These are phyloP conservation scores for Hippocampus kuda DNA, from an alignment of 2,797 vertebrate genomes.

Conservation along the genomic window DNA sequence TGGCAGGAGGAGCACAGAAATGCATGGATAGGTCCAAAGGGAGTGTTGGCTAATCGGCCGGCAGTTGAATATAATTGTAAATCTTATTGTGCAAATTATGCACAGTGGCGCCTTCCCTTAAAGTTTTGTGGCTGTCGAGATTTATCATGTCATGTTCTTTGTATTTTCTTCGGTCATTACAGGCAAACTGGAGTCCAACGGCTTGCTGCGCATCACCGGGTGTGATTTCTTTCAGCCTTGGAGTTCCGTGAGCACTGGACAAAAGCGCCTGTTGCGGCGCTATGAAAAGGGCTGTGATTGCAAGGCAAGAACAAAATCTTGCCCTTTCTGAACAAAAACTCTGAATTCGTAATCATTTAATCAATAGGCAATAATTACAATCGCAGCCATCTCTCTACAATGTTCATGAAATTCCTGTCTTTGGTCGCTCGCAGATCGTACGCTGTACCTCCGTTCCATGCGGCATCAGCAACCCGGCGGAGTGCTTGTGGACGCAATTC, in stretches of 20 bases:
- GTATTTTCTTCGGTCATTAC: background rate
- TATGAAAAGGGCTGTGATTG: constrained; percentile 90
- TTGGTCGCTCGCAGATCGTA: constrained; percentile 66
- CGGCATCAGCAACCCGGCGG: constrained; percentile 69
- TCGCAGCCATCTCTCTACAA: background rate
- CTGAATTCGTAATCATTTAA: too few relatives aligned
- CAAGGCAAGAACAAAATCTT: constrained; percentile 67
- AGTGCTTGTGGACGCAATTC: constrained; percentile 97
- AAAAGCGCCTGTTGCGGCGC: constrained; percentile 81
- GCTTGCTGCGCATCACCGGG: constrained; percentile 79
- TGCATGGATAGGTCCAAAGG: too few relatives aligned
- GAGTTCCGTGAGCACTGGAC: constrained; percentile 76
- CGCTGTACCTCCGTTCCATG: constrained; percentile 82
- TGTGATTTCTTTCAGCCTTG: constrained; percentile 86
- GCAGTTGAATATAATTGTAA: too few relatives aligned
- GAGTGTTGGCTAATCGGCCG: too few relatives aligned
- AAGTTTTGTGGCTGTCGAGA: background rate
- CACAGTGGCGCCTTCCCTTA: too few relatives aligned
- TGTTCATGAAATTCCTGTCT: background rate
- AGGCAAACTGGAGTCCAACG: constrained; percentile 79
- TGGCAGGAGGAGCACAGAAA: too few relatives aligned
- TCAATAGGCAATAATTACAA: background rate
- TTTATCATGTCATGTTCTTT: background rate
- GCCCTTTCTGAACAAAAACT: too few relatives aligned
- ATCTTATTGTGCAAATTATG: too few relatives aligned